Evolutionary conservation across 1,140 invertebrate species (phyloP), one percentile per base, ranked within the genome.

Genomic region (Apolygus lucorum): DNA sequence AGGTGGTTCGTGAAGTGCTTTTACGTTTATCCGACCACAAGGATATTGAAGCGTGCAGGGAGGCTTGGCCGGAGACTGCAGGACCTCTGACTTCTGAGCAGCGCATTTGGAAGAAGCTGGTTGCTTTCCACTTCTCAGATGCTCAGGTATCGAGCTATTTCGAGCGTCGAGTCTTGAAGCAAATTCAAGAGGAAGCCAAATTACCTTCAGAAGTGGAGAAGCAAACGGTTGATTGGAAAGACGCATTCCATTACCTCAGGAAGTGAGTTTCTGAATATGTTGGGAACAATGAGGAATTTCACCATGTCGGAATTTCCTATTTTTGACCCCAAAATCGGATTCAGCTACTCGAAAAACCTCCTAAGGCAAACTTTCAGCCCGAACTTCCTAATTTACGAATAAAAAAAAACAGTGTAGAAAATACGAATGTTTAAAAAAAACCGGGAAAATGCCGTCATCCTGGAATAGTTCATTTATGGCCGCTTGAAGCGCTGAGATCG

Each of bases 1-100:
- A 98, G 78, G 93, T 95, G 76, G 85, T 98, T 49, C 85, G 95
- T 52, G 90, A 95, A 78, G 92, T 99, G 66, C 83, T 99, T 63
- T 79, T 93, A 14, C 86, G 93, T 76, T 85, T 99, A 74, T 87
- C 90, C 68, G 94, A 98, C 81, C 94, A 97, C 79, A 87, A 87
- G 76, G 95, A 98, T 79, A 84, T 99, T 74, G 86, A 92, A 73
- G 88, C 84, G 63, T 82, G 85, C 2, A 87, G 81, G 73, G 85
- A 81, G 83, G 88, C 90, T 1, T 89, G 88, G 82, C 81, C 81
- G 67, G 82, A 86, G 28, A 88, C 93, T 81, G 87, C 91, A 29
- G 83, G 88, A 28, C 27, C 27, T 21, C 82, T 98, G 11, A 88
- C 92, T 25, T 87, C 90, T 52, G 95, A 98, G 76, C 88, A 92